Percentiles rank a stretch among this genome's conserved stretches.
These are phyloP conservation scores for Eilema sororculum DNA, from an alignment of 2,888 invertebrate genomes.

Conservation along the genomic window DNA sequence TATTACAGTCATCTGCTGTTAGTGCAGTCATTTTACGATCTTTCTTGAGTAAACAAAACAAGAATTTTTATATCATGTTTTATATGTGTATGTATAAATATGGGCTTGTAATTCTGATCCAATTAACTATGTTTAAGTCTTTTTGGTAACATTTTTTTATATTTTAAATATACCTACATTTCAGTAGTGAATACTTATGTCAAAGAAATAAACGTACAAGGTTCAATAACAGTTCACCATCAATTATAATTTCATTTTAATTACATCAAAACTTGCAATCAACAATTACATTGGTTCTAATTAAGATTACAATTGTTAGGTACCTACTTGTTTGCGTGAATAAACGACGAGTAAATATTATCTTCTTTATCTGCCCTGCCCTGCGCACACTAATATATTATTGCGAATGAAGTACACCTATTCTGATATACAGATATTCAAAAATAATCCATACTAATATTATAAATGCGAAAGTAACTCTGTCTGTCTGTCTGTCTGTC, in stretches of 20 bases:
- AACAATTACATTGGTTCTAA: not conserved
- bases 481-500: too few relatives aligned
- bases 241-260: not conserved
- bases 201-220: not conserved
- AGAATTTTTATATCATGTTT: conserved; percentile 36
- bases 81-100: not conserved
- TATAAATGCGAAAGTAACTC: too few relatives aligned
- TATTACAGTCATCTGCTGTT: conserved; percentile 53
- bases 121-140: not conserved
- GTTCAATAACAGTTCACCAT: not conserved
- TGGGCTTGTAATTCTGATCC: not conserved
- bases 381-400: too few relatives aligned
- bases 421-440: too few relatives aligned
- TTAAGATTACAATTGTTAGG: not conserved
- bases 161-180: not conserved
- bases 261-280: not conserved
- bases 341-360: not conserved
- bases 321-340: not conserved
- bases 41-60: conserved; percentile 25
- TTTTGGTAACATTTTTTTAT: not conserved
- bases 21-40: conserved; percentile 39
- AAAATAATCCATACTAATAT: too few relatives aligned
- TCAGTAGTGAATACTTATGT: not conserved
- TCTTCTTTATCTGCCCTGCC: not conserved
- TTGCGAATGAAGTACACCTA: too few relatives aligned